Conservation (phyloP, 2,888 invertebrate genomes). For the Aleiodes leptofemur region DNA sequence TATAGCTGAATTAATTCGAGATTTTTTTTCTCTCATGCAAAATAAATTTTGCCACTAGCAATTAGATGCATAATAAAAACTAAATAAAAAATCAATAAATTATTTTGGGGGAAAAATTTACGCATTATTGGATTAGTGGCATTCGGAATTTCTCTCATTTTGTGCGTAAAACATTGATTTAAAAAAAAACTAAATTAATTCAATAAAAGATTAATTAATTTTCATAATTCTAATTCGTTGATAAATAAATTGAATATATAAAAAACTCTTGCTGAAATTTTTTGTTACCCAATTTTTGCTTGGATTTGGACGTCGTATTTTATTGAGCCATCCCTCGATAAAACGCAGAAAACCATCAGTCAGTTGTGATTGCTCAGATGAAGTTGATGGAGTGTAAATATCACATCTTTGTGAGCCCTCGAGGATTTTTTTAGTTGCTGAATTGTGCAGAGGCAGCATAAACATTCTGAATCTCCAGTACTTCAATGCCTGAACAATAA, state of each 20-base stretch:
- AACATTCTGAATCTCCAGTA: constrained; percentile 95
- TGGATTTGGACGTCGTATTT: constrained; percentile 86
- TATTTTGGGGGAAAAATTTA: neutral
- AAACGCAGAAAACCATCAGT: constrained; percentile 87
- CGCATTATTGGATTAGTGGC: constrained; percentile 17
- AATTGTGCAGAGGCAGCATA: constrained; percentile 88
- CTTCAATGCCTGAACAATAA: constrained; percentile 82
- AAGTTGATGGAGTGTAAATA: constrained; percentile 83
- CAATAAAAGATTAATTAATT: no score
- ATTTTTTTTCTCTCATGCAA: constrained; percentile 10
- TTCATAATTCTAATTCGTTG: neutral
- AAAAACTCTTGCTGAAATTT: neutral
- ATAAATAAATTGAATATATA: neutral
- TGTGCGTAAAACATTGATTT: no score
- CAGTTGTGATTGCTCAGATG: constrained; percentile 79
- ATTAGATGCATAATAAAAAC: neutral
- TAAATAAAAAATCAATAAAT: constrained; percentile 1
- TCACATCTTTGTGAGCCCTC: constrained; percentile 87
- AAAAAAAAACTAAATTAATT: no score
- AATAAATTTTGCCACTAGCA: constrained; percentile 4
- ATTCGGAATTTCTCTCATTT: neutral
- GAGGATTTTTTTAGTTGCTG: constrained; percentile 86
- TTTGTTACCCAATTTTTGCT: constrained; percentile 87
- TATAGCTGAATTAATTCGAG: neutral
- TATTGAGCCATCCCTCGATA: constrained; percentile 91